Base-by-base conservation (phyloP, 2,113 vertebrate species). In the Stictonetta naevosa region DNA sequence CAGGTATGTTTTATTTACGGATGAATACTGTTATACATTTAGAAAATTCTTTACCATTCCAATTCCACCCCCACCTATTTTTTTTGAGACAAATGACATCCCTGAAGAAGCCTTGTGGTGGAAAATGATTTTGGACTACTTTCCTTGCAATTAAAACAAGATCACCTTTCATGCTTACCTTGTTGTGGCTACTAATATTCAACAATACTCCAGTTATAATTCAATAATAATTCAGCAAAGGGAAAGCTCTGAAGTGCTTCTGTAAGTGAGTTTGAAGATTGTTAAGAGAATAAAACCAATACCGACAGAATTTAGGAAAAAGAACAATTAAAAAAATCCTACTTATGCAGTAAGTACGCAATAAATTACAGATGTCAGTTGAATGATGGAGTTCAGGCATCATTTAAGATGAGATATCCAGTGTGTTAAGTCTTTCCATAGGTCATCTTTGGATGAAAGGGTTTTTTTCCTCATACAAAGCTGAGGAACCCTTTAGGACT, bases 161-260 rank as follows among this genome's bases (percentile, higher is more conserved):
- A 15, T 67, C 22, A 36, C 22, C 33, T 76, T 66, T 66, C 44
- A 60, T 23, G 17, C 13, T 79, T 56, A 34, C 28, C 23, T 64
- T 69, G n/a, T 52, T 0, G 0, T 34, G 16, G 13, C 42, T 59
- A 11, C 34, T 58, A 29, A 0, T 63, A 58, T 42, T 55, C 53
- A 42, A 29, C 26, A 48, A 20, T 71, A 55, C 14, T 46, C 9
- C 12, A 50, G 3, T 50, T 50, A 50, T 50, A 23, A 23, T 50
- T 50, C 22, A 50, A 11, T 25, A 50, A 50, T 25, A 50, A 23
- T 50, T 50, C 48, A 50, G 22, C 10, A 40, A 60, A 76, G 21
- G 48, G 58, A 60, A 66, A 42, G 34, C 29, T 73, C 34, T 67
- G 56, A 56, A 52, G 50, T 26, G 26, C 50, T 25, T 63, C n/a